Evolutionary conservation across 1,140 invertebrate genomes (phyloP).

Genomic region (Wiebesia pumilae): DNA sequence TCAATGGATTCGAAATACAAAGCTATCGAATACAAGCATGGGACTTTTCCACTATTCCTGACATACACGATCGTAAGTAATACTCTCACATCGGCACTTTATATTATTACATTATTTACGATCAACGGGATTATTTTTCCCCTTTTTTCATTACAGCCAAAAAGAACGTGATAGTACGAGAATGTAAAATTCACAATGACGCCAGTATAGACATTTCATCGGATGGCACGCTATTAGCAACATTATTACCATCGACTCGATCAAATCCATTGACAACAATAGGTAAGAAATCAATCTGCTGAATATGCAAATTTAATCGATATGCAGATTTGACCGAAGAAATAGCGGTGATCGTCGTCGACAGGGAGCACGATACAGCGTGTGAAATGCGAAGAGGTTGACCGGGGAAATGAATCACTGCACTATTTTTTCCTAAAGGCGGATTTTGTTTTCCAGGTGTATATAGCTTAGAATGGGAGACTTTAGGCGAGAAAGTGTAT

Average conservation of each 20-base stretch:
- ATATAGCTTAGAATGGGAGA: constrained; percentile 84
- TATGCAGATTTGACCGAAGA: too few species aligned
- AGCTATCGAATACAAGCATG: constrained; percentile 87
- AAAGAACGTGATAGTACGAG: constrained; percentile 86
- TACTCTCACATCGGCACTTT: constrained; percentile 16
- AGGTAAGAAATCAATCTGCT: too few species aligned
- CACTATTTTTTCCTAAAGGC: too few species aligned
- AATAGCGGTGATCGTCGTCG: too few species aligned
- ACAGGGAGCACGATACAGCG: too few species aligned
- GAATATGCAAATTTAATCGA: too few species aligned
- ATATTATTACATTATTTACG: background rate
- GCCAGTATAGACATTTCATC: constrained; percentile 89
- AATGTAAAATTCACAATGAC: constrained; percentile 91
- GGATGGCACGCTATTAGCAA: constrained; percentile 86
- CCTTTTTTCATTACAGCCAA: constrained; percentile 76
- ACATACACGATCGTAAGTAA: constrained; percentile 83
- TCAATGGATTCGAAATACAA: constrained; percentile 63
- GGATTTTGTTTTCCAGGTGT: constrained; percentile 78
- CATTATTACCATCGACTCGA: constrained; percentile 81
- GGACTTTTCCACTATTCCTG: constrained; percentile 87
- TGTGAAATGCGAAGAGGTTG: too few species aligned
- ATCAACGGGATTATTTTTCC: background rate
- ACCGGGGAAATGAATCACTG: too few species aligned
- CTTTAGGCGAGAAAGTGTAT: constrained; percentile 85
- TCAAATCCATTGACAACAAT: constrained; percentile 80